Base-by-base conservation (phyloP, 2,113 vertebrate genomes). In the Cettia cetti region DNA sequence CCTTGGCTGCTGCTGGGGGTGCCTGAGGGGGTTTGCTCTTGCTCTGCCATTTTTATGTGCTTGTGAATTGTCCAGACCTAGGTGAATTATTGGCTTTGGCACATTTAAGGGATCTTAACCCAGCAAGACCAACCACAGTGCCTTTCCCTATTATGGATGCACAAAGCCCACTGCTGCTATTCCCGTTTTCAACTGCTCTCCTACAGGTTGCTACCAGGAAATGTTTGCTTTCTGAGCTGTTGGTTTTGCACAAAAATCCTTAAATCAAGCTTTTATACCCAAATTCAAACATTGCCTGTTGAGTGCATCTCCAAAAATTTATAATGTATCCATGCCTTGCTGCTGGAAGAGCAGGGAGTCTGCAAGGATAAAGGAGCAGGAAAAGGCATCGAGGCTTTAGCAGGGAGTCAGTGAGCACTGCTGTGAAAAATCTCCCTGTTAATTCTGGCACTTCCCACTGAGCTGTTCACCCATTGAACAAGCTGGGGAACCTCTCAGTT, bases 321-420 rank as follows among this genome's bases (percentile, higher is more conserved):
- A 0, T 17, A 40, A 49, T 1, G 0, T 10, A 1, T 10, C 42
- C 0, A 0, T 60, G 57, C 45, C 64, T 68, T 31, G 47, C 39
- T 61, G 56, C 65, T 82, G 83, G 53, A 37, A 53, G 56, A 39
- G n/a, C 49, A 42, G 54, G 33, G 35, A 69, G 16, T 9, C 44
- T 45, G 39, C 65, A 19, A 49, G 56, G 57, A 30, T 8, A 30
- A 44, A 45, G n/a, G 68, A 76, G 64, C 4, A 54, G 90, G 63
- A 22, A 45, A 42, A 91, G 68, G n/a, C 26, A 30, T 0, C 14
- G 84, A 30, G 1, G 18, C 47, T 61, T 69, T 3, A 68, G n/a
- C 42, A n/a, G 61, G 35, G 66, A 84, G 65, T 53, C 81, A 54
- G 56, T 3, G 70, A 89, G 42, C 28, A 3, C 3, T 40, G 75